phyloP scores from a whole-genome alignment of 2,888 invertebrate genomes.

The Napeogenes sylphis region DNA sequence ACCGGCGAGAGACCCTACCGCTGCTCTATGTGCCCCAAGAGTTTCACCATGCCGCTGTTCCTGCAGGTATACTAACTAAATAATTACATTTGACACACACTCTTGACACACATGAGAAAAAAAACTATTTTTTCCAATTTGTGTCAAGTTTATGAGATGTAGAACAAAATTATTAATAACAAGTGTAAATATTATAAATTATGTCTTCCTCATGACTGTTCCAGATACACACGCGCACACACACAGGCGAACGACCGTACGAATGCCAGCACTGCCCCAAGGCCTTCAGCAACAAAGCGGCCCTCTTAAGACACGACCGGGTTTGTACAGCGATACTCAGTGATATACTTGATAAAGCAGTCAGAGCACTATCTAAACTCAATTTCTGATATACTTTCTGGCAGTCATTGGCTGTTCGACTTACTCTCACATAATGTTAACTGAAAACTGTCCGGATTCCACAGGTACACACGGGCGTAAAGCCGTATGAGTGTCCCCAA shows the following conservation, averaged over 20 bases:
- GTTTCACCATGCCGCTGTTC: slow-evolving; percentile 55
- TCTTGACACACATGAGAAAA: too few species aligned
- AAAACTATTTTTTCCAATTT: too few species aligned
- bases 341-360: background rate
- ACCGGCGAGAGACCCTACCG: slow-evolving; percentile 59
- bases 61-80: slow-evolving; percentile 44
- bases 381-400: background rate
- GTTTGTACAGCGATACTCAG: slow-evolving; percentile 37
- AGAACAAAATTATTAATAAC: too few species aligned
- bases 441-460: background rate
- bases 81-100: too few species aligned
- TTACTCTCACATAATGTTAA: too few species aligned
- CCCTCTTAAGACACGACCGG: slow-evolving; percentile 49
- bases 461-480: slow-evolving; percentile 61
- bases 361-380: background rate
- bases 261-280: slow-evolving; percentile 51
- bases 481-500: slow-evolving; percentile 54
- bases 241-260: slow-evolving; percentile 57
- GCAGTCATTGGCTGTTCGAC: too few species aligned
- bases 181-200: too few species aligned
- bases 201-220: background rate
- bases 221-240: slow-evolving; percentile 54
- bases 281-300: slow-evolving; percentile 59
- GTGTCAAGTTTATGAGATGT: too few species aligned
- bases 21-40: slow-evolving; percentile 51